Evolutionary conservation across 2,888 invertebrate genomes (phyloP).

Genomic region (Himalopsyche kuldschensis): DNA sequence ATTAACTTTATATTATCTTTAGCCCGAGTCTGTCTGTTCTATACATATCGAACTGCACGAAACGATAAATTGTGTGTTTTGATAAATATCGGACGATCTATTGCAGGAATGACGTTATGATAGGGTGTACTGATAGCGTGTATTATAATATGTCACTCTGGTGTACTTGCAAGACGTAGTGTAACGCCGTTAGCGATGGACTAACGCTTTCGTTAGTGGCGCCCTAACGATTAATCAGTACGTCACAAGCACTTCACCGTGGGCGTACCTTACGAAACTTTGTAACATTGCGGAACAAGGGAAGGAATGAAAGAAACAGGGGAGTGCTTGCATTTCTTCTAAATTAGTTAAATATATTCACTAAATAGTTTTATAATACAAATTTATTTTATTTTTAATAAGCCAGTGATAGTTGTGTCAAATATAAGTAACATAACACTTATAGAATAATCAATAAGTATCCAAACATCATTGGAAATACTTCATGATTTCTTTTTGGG

Average conservation of each 20-base stretch:
- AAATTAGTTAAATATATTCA: too few species aligned
- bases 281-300: background rate
- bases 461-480: too few species aligned
- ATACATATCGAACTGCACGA: too few species aligned
- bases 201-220: background rate
- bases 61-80: background rate
- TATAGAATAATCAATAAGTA: too few species aligned
- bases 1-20: too few species aligned
- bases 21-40: too few species aligned
- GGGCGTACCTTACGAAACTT: background rate
- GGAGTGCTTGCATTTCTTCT: background rate
- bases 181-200: background rate
- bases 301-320: background rate
- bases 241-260: constrained; percentile 22
- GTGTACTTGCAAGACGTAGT: background rate
- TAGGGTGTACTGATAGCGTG: background rate
- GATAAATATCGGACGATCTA: background rate
- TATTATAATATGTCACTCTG: background rate
- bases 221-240: constrained; percentile 20
- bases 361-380: too few species aligned
- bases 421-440: too few species aligned
- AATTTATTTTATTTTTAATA: too few species aligned
- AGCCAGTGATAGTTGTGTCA: too few species aligned
- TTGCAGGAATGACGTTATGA: background rate
- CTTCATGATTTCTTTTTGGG: too few species aligned